Evolutionary conservation across 2,888 invertebrate genomes (phyloP).

Genomic region (Anodontia alba): DNA sequence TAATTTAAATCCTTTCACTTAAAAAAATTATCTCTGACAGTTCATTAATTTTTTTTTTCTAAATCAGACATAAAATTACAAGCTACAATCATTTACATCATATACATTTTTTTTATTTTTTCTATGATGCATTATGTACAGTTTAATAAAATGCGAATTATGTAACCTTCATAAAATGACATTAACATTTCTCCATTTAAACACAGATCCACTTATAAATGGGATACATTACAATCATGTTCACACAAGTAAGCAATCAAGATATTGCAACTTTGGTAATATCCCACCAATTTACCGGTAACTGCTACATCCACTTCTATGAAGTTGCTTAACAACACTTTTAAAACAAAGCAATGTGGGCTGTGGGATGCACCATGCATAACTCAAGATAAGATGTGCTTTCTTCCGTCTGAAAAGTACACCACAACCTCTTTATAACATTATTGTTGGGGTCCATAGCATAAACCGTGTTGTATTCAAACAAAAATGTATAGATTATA

Average conservation of each 20-base stretch:
- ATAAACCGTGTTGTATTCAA: too few species aligned
- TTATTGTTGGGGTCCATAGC: too few species aligned
- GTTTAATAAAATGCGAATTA: slow-evolving; percentile 66
- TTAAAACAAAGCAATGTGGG: not conserved
- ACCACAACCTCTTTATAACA: too few species aligned
- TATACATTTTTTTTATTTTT: slow-evolving; percentile 59
- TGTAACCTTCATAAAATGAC: slow-evolving; percentile 56
- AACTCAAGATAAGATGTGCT: too few species aligned
- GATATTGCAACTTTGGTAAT: slow-evolving; percentile 44
- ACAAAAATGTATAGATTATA: too few species aligned
- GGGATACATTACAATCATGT: slow-evolving; percentile 7
- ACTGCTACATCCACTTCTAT: not conserved
- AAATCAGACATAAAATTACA: too few species aligned
- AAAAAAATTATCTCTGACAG: too few species aligned
- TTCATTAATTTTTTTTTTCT: too few species aligned
- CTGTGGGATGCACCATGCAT: too few species aligned
- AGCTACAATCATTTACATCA: not conserved
- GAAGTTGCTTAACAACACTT: not conserved
- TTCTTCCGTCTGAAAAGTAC: too few species aligned
- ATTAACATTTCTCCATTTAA: slow-evolving; percentile 46
- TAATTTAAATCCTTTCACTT: too few species aligned
- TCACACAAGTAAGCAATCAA: slow-evolving; percentile 23
- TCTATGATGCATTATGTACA: slow-evolving; percentile 67
- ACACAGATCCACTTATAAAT: slow-evolving; percentile 3
- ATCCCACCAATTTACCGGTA: not conserved